Conservation (phyloP, 1,140 invertebrate genomes). For the Sarcophaga peregrina region DNA sequence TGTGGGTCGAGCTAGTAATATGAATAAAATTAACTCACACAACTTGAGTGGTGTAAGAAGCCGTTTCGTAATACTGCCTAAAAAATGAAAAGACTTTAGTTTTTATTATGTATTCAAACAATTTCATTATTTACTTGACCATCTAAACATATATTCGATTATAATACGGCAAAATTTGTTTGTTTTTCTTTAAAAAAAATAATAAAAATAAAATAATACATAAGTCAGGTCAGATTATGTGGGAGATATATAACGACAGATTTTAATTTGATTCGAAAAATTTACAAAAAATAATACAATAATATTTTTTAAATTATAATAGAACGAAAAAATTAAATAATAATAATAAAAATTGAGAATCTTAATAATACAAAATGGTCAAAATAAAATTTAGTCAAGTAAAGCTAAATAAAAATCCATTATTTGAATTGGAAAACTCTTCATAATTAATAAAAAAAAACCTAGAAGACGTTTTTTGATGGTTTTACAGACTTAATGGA, state of each 20-base stretch:
- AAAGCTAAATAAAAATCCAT: neutral
- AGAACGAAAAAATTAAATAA: neutral
- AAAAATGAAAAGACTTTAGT: neutral
- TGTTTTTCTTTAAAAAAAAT: neutral
- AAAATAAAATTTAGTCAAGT: constrained; percentile 12
- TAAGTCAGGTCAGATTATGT: neutral
- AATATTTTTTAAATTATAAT: no score
- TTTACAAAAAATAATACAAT: no score
- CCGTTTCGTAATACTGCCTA: no score
- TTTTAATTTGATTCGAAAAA: neutral
- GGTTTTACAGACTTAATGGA: neutral
- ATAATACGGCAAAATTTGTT: constrained; percentile 18
- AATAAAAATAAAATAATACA: neutral
- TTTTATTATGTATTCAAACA: constrained; percentile 30
- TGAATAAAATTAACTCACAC: no score
- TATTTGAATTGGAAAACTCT: neutral
- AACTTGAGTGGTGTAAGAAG: no score
- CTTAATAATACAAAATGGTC: neutral
- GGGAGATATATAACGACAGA: neutral
- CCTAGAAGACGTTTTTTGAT: neutral
- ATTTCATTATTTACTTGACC: constrained; percentile 38
- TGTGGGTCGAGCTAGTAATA: no score
- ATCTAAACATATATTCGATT: constrained; percentile 37
- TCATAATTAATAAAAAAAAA: neutral
- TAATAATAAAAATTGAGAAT: neutral